A percentile compares a stretch with the other conserved stretches of the same genome.
These are phyloP conservation scores for Scopus umbretta DNA, from an alignment of 2,113 vertebrate genomes.

Conservation along the genomic window DNA sequence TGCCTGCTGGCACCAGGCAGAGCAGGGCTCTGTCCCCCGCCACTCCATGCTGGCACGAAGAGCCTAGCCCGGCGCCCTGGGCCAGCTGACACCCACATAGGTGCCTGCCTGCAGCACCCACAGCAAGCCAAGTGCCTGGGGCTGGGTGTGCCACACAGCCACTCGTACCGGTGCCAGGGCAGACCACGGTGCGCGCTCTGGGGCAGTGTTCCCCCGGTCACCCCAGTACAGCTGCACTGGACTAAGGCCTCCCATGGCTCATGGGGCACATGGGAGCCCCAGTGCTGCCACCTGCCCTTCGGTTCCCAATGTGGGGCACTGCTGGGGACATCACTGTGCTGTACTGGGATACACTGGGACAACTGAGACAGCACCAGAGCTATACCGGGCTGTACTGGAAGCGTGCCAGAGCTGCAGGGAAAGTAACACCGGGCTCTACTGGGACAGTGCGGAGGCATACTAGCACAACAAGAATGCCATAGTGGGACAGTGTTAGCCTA, in stretches of 20 bases:
- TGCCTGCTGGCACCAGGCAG: not conserved
- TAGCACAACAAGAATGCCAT: fast-evolving
- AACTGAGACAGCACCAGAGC: not conserved
- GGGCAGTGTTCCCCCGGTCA: not conserved
- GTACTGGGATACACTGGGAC: not conserved
- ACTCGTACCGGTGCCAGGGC: fast-evolving
- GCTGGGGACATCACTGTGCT: not conserved
- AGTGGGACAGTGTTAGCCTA: not conserved
- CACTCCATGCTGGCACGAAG: not conserved
- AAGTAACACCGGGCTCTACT: not conserved
- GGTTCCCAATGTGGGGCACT: fast-evolving
- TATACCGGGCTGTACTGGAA: not conserved
- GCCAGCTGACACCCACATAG: not conserved
- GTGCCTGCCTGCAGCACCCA: not conserved
- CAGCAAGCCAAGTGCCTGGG: fast-evolving
- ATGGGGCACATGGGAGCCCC: not conserved
- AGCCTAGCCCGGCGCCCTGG: fast-evolving
- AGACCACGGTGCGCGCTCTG: fast-evolving
- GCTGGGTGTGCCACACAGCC: not conserved
- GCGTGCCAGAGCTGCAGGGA: not conserved
- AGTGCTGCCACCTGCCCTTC: not conserved
- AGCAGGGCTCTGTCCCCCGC: not conserved
- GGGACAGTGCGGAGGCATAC: not conserved
- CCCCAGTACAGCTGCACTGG: not conserved
- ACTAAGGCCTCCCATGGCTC: not conserved